Evolutionary conservation across 2,113 vertebrate genomes (phyloP), one percentile per base, ranked within the genome.

Genomic region (Mystacornis crossleyi): DNA sequence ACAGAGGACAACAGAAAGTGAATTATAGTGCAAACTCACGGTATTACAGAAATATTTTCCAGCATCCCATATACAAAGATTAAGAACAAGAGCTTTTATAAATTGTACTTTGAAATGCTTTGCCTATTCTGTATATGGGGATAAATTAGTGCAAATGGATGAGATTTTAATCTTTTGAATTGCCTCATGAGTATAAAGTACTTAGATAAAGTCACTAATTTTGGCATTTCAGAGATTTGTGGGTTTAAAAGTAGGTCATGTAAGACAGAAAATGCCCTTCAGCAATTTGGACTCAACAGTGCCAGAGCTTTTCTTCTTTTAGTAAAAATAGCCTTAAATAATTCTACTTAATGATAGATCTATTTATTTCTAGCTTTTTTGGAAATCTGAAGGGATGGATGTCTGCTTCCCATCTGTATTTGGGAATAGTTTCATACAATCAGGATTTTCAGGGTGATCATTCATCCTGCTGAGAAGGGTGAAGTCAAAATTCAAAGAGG

Each of bases 241-340:
- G 60, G 55, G 73, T 95, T 85, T 58, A 77, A 91, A 94, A 94
- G 70, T 93, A 90, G 90, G 92, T 93, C 89, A 94, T 71, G 12
- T 55, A 86, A 78, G 50, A 55, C 43, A 91, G 47, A 92, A 83
- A 90, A 85, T 86, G 53, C 51, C 67, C 69, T 82, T 78, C 36
- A 87, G 54, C n/a, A 82, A 21, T 66, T 77, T 64, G 70, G 60
- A 73, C 28, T 81, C 36, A 88, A 67, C 25, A 42, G 48, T 36
- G 33, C 19, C 54, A 90, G 61, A 75, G 31, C 15, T 93, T 96
- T 92, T 71, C 17, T 89, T 90, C 26, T 81, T 85, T 72, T 48
- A 54, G 18, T 45, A 79, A 42, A 85, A 86, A 87, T 87, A 83
- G 8, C 12, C 70, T 43, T 33, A 86, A 95, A 87, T 34, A 78